Conservation (phyloP, 2,797 vertebrate species). For the Salarias fasciatus region DNA sequence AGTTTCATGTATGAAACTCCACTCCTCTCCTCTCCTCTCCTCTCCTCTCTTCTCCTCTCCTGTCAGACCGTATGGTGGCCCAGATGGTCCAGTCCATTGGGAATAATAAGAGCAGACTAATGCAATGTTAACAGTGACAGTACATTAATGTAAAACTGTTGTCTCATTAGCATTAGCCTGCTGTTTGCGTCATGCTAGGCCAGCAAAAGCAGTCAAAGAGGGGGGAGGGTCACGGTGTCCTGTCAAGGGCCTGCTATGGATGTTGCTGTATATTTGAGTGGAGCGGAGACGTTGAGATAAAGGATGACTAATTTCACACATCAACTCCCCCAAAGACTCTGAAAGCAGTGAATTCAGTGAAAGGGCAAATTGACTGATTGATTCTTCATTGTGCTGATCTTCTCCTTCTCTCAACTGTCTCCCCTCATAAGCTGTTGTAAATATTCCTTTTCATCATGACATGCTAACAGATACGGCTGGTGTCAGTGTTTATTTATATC, state of each 20-base stretch:
- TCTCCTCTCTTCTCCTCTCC: constrained; percentile 34
- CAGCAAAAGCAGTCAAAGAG: constrained; percentile 31
- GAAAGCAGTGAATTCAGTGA: neutral
- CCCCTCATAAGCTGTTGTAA: constrained; percentile 5
- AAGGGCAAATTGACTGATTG: neutral
- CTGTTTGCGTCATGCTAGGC: constrained; percentile 58
- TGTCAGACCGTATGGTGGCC: constrained; percentile 66
- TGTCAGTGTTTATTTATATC: constrained; percentile 8
- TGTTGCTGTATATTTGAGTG: constrained; percentile 29
- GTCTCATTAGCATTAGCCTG: constrained; percentile 74
- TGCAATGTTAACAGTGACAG: constrained; percentile 75
- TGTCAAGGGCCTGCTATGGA: constrained; percentile 29
- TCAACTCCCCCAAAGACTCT: too few relatives aligned
- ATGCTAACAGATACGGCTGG: constrained; percentile 20
- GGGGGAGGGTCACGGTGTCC: constrained; percentile 31
- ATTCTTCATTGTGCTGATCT: constrained; percentile 44
- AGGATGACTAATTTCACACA: neutral
- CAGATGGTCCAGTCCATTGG: constrained; percentile 71
- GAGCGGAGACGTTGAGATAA: constrained; percentile 43
- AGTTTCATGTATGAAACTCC: constrained; percentile 18
- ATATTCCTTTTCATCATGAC: constrained; percentile 2
- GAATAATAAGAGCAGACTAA: constrained; percentile 71
- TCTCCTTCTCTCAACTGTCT: constrained; percentile 41
- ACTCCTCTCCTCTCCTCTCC: constrained; percentile 9
- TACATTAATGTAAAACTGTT: constrained; percentile 68